A percentile compares a stretch with the other conserved stretches of the same genome.
These are phyloP conservation scores for Sinodicranocentrus sp. DNA, from an alignment of 2,888 invertebrate genomes.

Conservation along the genomic window DNA sequence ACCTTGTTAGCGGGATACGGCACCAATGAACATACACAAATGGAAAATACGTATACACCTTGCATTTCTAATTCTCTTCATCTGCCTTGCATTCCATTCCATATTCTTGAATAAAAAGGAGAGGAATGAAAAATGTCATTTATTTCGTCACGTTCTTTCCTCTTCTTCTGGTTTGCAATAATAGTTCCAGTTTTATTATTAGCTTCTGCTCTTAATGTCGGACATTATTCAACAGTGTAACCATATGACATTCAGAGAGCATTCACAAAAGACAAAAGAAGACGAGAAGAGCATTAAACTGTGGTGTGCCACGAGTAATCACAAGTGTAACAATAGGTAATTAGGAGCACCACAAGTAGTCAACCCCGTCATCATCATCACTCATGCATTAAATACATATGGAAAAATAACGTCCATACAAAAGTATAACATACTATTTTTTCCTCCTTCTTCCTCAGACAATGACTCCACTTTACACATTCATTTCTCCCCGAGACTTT, in stretches of 20 bases:
- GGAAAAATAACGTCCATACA: conserved; percentile 5
- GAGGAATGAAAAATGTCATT: conserved; percentile 57
- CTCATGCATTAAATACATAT: conserved; percentile 44
- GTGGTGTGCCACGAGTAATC: conserved; percentile 68
- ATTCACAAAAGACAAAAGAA: conserved; percentile 9
- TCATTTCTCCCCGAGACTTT: conserved; percentile 46
- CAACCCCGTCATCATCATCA: conserved; percentile 62
- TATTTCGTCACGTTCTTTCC: conserved; percentile 54
- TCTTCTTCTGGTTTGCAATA: conserved; percentile 29
- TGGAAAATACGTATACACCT: conserved; percentile 9
- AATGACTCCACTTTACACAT: conserved; percentile 60
- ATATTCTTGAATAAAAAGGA: background rate
- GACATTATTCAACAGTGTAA: background rate
- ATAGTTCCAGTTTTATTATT: conserved; percentile 59
- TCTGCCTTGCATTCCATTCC: background rate
- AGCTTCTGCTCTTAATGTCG: background rate
- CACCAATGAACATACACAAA: conserved; percentile 1
- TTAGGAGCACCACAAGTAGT: conserved; percentile 68
- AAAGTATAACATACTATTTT: conserved; percentile 2
- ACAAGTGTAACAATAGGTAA: conserved; percentile 68
- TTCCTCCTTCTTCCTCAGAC: conserved; percentile 37
- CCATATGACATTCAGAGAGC: background rate
- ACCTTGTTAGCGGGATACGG: no score
- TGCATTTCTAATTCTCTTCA: conserved; percentile 37
- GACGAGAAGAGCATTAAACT: conserved; percentile 58